A percentile compares a stretch with the other conserved stretches of the same genome.
Conservation (phyloP, 2,113 vertebrate genomes). For the Silurus glanis region DNA sequence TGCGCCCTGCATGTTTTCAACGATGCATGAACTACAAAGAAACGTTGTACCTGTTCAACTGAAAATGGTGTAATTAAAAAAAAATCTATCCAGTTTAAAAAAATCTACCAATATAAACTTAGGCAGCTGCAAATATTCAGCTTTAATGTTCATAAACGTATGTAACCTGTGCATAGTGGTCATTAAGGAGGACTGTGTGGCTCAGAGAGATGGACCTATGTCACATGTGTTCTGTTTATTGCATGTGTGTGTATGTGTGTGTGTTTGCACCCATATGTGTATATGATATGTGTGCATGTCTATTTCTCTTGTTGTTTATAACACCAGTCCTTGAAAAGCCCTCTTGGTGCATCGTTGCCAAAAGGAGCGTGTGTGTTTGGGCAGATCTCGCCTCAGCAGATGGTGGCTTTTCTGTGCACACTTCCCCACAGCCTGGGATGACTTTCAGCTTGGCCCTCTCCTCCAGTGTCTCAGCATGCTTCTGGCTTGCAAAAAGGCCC, state of each 20-base stretch:
- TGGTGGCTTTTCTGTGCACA: slow-evolving; percentile 68
- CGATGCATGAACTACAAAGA: not conserved
- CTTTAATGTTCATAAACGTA: not conserved
- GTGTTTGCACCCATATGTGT: slow-evolving; percentile 23
- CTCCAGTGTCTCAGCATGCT: slow-evolving; percentile 63
- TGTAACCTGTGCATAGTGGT: not conserved
- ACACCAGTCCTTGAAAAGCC: slow-evolving; percentile 47
- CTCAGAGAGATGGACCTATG: not conserved
- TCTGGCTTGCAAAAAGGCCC: slow-evolving; percentile 60
- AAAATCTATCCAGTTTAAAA: not conserved
- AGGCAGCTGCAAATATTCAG: not conserved
- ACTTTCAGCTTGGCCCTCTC: slow-evolving; percentile 67
- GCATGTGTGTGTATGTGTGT: not conserved
- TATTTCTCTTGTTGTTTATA: slow-evolving; percentile 38
- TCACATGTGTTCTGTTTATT: not conserved
- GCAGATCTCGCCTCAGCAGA: slow-evolving; percentile 72
- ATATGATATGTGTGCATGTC: slow-evolving; percentile 24
- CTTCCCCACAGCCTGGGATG: slow-evolving; percentile 67
- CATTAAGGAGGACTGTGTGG: not conserved
- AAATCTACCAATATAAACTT: too few species aligned
- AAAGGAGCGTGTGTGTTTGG: slow-evolving; percentile 35
- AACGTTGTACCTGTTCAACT: not conserved
- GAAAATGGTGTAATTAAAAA: not conserved
- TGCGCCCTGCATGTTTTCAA: not conserved
- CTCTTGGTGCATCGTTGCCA: slow-evolving; percentile 31